Evolutionary conservation across 2,888 invertebrate species (phyloP), one percentile per base, ranked within the genome.

Genomic region (Pseudoips prasinana): DNA sequence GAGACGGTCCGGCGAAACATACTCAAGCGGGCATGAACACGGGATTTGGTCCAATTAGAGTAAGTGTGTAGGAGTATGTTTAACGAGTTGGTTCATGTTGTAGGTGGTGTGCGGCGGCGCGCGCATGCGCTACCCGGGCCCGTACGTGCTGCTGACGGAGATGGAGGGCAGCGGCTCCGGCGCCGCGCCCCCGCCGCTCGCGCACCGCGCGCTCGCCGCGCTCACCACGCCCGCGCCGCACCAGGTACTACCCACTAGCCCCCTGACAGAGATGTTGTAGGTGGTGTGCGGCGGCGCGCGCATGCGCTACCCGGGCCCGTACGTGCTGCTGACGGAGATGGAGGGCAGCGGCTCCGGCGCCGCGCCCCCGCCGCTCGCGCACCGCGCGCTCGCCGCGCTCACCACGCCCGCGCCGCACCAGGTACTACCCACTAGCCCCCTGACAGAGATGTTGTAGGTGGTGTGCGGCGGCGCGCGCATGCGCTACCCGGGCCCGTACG

Each of bases 41-140:
- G n/a, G n/a, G n/a, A n/a, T n/a, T n/a, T n/a, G n/a, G n/a, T n/a
- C n/a, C n/a, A n/a, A n/a, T n/a, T n/a, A n/a, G n/a, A n/a, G n/a
- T n/a, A n/a, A n/a, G n/a, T n/a, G n/a, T n/a, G n/a, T n/a, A n/a
- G n/a, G n/a, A n/a, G n/a, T n/a, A n/a, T n/a, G n/a, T n/a, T n/a
- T n/a, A n/a, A n/a, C n/a, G n/a, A n/a, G n/a, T n/a, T n/a, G n/a
- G n/a, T n/a, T n/a, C n/a, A n/a, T n/a, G n/a, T n/a, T n/a, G n/a
- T 5, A 14, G 14, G 93, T 92, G 55, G 74, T 92, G 51, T 91
- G 92, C 77, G 97, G 96, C 65, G 97, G 97, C 29, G 94, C 96
- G 44, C 94, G 96, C 74, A 96, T 99, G 96, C 93, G 96, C 49
- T 99, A 99, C 90, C 99, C 99, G 28, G 93, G 96, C 43, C 95